Percentiles rank a stretch among this genome's conserved stretches.
Conservation (phyloP, 1,140 invertebrate species). For the Lordiphosa stackelbergi region DNA sequence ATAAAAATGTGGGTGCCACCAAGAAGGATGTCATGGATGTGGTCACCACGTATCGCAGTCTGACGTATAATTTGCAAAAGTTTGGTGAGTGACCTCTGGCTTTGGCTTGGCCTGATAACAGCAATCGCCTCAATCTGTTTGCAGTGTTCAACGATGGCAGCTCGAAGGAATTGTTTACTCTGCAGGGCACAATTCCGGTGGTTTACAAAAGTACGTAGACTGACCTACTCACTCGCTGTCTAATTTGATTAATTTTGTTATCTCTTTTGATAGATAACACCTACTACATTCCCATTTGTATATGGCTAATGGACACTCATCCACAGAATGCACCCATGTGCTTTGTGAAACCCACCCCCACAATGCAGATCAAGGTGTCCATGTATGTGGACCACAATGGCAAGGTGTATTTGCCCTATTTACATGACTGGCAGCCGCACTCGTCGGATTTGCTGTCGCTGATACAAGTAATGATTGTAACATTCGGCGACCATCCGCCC, state of each 20-base stretch:
- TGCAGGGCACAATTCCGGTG: constrained; percentile 96
- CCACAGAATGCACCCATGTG: constrained; percentile 98
- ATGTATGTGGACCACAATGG: constrained; percentile 96
- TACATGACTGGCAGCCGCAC: constrained; percentile 95
- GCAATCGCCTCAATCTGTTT: not conserved
- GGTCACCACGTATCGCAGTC: constrained; percentile 57
- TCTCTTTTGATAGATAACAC: constrained; percentile 80
- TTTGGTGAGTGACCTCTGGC: constrained; percentile 43
- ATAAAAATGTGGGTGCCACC: constrained; percentile 70
- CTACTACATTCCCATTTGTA: constrained; percentile 98
- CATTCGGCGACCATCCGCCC: constrained; percentile 96
- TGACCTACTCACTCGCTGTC: not conserved
- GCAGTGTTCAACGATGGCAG: constrained; percentile 95
- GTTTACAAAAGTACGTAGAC: constrained; percentile 86
- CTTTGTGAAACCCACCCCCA: constrained; percentile 95
- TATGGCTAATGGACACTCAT: constrained; percentile 98
- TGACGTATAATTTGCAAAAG: constrained; percentile 62
- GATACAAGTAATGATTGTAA: constrained; percentile 93
- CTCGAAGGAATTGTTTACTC: constrained; percentile 87
- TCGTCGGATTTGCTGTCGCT: constrained; percentile 90
- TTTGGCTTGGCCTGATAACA: too few relatives aligned
- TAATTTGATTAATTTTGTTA: not conserved
- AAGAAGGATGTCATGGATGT: constrained; percentile 73
- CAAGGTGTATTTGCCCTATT: constrained; percentile 97
- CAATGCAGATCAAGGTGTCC: constrained; percentile 97